Conservation (phyloP, 2,888 invertebrate species). For the Xanthorhoe designata region DNA sequence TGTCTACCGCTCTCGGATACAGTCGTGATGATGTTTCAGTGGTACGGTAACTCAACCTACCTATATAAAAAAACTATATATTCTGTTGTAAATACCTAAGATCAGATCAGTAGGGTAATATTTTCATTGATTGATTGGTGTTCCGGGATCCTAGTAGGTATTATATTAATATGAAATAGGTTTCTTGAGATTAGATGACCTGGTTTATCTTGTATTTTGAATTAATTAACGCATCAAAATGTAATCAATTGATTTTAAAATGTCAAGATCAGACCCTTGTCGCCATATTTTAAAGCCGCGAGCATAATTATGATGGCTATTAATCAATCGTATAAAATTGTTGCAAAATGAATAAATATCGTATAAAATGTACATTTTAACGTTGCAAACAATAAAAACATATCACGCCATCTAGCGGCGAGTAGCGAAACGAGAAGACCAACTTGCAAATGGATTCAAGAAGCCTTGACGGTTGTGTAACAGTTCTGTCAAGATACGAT, state of each 20-base stretch:
- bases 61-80: not conserved
- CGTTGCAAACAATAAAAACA: no score
- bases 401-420: conserved; percentile 56
- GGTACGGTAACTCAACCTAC: no score
- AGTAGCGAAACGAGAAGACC: conserved; percentile 43
- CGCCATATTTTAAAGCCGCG: conserved; percentile 16
- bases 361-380: no score
- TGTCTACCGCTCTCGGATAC: no score
- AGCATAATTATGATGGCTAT: not conserved
- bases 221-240: conserved; percentile 23
- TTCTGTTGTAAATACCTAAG: not conserved
- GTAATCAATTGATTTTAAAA: conserved; percentile 40
- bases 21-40: no score
- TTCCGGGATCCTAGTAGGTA: conserved; percentile 8
- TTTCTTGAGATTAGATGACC: conserved; percentile 1
- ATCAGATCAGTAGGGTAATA: conserved; percentile 1
- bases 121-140: conserved; percentile 7
- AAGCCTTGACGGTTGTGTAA: not conserved
- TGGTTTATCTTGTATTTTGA: conserved; percentile 11
- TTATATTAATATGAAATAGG: not conserved
- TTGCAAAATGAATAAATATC: not conserved
- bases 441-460: not conserved
- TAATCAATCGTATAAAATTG: not conserved
- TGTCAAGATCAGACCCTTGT: conserved; percentile 46
- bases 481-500: conserved; percentile 40